Base-by-base conservation (phyloP, 2,888 invertebrate species). In the Ethmia dodecea region DNA sequence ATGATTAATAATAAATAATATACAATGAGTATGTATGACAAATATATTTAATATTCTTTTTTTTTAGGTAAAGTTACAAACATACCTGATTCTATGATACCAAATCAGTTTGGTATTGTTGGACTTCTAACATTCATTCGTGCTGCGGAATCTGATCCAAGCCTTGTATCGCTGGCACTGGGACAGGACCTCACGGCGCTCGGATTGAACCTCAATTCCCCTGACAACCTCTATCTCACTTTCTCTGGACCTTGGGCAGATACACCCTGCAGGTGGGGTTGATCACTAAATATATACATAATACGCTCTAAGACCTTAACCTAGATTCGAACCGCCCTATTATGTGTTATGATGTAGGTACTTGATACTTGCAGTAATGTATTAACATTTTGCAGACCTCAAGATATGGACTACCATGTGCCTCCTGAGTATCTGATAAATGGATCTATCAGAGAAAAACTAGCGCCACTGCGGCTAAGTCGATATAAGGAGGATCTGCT, bases 201-300 rank as follows among this genome's bases (percentile, higher is more conserved):
- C 61, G 99, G 99, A 54, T 91, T 99, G 73, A 99, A 99, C 89
- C 92, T 99, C 72, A 99, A 99, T 86, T 97, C 98, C 56, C 95
- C 97, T 45, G 99, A 99, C 88, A 96, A 96, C 87, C 90, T 99
- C 60, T 98, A 98, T 89, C 96, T 97, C 73, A 98, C 96, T 62
- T 99, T 99, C 86, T 98, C 97, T 64, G 99, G 99, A 44, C 99
- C 99, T 10, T 99, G 98, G 97, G 95, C 97, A 67, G 99, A 99
- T 76, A 93, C 94, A 72, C 97, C 99, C 35, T 97, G 98, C 89
- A 88, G 90, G 90, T 89, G 54, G 22, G 22, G 8, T 22, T n/a
- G n/a, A n/a, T n/a, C n/a, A n/a, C n/a, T n/a, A n/a, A n/a, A n/a
- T n/a, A n/a, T n/a, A n/a, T n/a, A n/a, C n/a, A n/a, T n/a, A n/a